Evolutionary conservation across 2,888 invertebrate genomes (phyloP).

Genomic region (Platynereis dumerilii): DNA sequence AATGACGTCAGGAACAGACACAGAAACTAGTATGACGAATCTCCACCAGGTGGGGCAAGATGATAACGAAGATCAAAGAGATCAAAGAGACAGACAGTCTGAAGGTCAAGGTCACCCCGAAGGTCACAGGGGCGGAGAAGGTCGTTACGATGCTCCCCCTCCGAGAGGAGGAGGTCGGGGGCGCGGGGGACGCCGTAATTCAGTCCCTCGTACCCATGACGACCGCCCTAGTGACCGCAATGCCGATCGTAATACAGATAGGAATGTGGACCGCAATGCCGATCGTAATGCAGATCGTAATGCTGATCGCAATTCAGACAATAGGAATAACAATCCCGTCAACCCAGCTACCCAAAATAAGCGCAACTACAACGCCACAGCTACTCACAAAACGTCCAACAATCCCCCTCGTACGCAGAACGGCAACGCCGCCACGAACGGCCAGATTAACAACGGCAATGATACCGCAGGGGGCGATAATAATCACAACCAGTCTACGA

Average conservation of each 20-base stretch:
- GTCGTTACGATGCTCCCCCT: background rate
- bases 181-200: background rate
- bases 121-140: background rate
- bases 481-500: background rate
- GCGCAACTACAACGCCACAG: background rate
- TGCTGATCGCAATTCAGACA: background rate
- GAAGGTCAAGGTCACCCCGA: background rate
- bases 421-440: background rate
- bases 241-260: background rate
- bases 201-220: constrained; percentile 1
- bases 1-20: constrained; percentile 26
- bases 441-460: background rate
- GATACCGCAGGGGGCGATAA: background rate
- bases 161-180: background rate
- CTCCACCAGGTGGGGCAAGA: constrained; percentile 1
- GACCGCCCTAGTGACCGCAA: background rate
- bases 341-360: background rate
- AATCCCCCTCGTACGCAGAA: background rate
- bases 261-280: background rate
- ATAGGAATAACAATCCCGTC: background rate
- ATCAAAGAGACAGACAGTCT: constrained; percentile 3
- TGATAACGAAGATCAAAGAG: constrained; percentile 1
- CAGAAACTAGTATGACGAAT: constrained; percentile 21
- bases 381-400: background rate
- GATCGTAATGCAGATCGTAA: constrained; percentile 3